Conservation (phyloP, 2,797 vertebrate species). For the Percopsis omiscomaycus region DNA sequence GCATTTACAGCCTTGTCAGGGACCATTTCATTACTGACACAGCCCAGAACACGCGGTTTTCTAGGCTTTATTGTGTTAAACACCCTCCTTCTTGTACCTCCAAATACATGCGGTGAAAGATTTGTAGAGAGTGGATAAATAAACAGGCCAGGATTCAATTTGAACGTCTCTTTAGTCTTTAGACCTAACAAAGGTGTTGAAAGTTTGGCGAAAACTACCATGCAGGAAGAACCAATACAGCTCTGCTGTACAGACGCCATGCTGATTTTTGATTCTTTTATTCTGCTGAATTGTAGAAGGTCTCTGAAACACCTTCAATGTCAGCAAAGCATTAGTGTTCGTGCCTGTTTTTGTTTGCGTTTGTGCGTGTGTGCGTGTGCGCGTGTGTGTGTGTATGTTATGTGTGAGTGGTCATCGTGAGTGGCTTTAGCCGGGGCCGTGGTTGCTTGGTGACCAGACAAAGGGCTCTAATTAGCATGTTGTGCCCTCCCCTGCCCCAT, state of each 20-base stretch:
- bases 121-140: not conserved
- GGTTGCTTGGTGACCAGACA: not conserved
- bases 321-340: constrained; percentile 18
- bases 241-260: constrained; percentile 16
- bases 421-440: not conserved
- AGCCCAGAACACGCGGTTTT: not conserved
- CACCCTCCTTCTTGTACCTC: not conserved
- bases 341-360: not conserved
- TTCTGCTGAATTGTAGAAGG: constrained; percentile 13
- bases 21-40: not conserved
- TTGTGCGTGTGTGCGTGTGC: constrained; percentile 6
- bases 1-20: not conserved
- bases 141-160: no score
- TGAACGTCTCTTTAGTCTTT: no score
- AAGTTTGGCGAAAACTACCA: constrained; percentile 11
- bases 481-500: constrained; percentile 9
- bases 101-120: not conserved
- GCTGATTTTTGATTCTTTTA: constrained; percentile 26
- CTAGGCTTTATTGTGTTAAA: not conserved
- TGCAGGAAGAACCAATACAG: constrained; percentile 4
- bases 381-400: not conserved
- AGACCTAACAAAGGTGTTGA: not conserved
- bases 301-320: constrained; percentile 14
- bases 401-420: not conserved
- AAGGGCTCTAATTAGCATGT: not conserved